These are phyloP conservation scores for Lucilia cuprina DNA, from an alignment of 1,140 invertebrate genomes.

Conservation along the genomic window DNA sequence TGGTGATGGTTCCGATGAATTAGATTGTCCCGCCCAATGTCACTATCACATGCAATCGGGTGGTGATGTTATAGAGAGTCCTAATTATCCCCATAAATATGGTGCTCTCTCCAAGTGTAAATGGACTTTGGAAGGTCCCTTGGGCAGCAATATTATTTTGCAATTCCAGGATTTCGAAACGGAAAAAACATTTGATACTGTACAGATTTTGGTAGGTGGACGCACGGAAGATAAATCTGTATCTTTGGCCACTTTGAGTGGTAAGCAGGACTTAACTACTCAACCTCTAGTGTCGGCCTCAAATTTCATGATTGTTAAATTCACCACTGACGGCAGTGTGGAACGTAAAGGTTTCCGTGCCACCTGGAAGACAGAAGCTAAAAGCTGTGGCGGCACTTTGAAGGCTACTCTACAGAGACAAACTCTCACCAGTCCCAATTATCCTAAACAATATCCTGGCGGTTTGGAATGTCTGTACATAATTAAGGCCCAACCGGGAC, in stretches of 20 bases:
- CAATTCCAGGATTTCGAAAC: conserved; percentile 98
- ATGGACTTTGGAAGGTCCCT: conserved; percentile 95
- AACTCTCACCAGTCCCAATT: conserved; percentile 86
- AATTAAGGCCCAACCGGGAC: conserved; percentile 85
- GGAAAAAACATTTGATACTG: conserved; percentile 94
- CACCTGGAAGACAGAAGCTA: conserved; percentile 92
- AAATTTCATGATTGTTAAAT: conserved; percentile 98
- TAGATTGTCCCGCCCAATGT: conserved; percentile 86
- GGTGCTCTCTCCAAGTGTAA: conserved; percentile 89
- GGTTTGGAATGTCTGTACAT: conserved; percentile 94
- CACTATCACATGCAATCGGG: conserved; percentile 92
- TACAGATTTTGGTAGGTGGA: conserved; percentile 93
- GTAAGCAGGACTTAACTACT: conserved; percentile 81
- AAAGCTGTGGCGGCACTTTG: conserved; percentile 84
- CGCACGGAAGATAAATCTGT: conserved; percentile 93
- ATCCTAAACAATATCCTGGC: conserved; percentile 90
- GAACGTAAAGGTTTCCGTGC: conserved; percentile 93
- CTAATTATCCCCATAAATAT: conserved; percentile 94
- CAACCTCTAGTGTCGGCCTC: conserved; percentile 91
- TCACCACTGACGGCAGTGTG: conserved; percentile 91
- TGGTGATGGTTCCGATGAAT: conserved; percentile 89
- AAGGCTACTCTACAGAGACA: conserved; percentile 84
- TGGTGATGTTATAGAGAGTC: conserved; percentile 93
- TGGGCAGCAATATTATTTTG: conserved; percentile 91
- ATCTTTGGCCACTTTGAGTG: conserved; percentile 89